Evolutionary conservation across 1,140 invertebrate genomes (phyloP).

Genomic region (Trigoniulus corallinus): DNA sequence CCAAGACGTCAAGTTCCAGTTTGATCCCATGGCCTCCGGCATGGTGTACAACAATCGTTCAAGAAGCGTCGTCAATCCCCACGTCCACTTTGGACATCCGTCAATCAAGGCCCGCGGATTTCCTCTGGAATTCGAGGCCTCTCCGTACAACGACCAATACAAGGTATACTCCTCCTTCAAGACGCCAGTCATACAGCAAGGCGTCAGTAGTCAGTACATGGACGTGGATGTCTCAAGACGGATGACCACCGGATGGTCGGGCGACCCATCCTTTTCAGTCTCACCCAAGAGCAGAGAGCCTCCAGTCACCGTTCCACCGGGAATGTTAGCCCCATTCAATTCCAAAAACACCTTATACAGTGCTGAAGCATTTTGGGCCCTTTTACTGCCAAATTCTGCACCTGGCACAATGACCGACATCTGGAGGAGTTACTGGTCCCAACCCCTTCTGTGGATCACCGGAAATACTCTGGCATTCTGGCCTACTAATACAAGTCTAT

Average conservation of each 20-base stretch:
- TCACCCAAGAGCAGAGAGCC: too few relatives aligned
- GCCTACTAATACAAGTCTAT: slow-evolving; percentile 15
- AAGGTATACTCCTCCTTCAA: neutral
- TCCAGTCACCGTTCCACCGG: slow-evolving; percentile 18
- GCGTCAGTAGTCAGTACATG: neutral
- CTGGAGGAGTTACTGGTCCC: slow-evolving; percentile 22
- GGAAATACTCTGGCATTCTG: slow-evolving; percentile 17
- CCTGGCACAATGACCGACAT: slow-evolving; percentile 16
- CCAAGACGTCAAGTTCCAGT: neutral
- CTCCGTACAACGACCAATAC: neutral
- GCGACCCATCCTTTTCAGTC: too few relatives aligned
- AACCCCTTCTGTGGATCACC: slow-evolving; percentile 18
- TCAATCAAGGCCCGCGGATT: neutral
- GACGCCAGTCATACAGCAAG: neutral
- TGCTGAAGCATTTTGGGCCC: slow-evolving; percentile 14
- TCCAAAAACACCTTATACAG: slow-evolving; percentile 20
- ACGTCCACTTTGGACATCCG: slow-evolving; percentile 12
- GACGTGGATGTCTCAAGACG: neutral
- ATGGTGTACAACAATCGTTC: slow-evolving; percentile 11
- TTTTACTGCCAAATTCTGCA: neutral
- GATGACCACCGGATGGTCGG: neutral
- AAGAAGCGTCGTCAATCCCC: slow-evolving; percentile 12
- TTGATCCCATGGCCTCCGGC: slow-evolving; percentile 11
- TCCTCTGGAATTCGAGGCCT: neutral
- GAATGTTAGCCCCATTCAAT: slow-evolving; percentile 19